Conservation (phyloP, 2,113 vertebrate species). For the Haemorhous mexicanus region DNA sequence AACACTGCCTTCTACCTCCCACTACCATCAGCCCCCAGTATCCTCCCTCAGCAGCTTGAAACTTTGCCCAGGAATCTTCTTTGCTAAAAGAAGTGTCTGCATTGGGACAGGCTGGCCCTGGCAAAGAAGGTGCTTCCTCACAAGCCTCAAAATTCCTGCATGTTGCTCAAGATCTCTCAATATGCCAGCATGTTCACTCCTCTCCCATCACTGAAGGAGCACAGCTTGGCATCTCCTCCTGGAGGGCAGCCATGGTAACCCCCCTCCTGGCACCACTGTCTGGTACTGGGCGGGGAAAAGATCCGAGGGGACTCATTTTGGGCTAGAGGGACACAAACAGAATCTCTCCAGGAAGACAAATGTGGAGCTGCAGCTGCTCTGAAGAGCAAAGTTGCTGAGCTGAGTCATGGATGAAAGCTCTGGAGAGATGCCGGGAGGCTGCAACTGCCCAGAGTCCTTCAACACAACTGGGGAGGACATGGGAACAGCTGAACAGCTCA, state of each 20-base stretch:
- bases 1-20: neutral
- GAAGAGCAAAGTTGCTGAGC: neutral
- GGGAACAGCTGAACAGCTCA: neutral
- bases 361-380: neutral
- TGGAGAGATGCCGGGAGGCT: neutral
- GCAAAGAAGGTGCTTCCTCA: neutral
- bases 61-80: neutral
- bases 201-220: neutral
- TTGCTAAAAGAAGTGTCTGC: neutral
- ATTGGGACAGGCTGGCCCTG: neutral
- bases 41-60: neutral
- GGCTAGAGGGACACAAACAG: neutral
- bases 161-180: neutral
- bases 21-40: neutral
- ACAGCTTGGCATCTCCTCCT: neutral
- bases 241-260: neutral
- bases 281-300: neutral
- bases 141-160: neutral
- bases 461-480: neutral
- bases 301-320: neutral
- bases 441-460: neutral
- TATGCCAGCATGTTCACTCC: neutral
- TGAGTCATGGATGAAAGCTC: neutral
- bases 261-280: rapidly evolving
- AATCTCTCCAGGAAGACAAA: neutral